These are phyloP conservation scores for Cebidichthys violaceus DNA, from an alignment of 2,113 vertebrate genomes.

Conservation along the genomic window DNA sequence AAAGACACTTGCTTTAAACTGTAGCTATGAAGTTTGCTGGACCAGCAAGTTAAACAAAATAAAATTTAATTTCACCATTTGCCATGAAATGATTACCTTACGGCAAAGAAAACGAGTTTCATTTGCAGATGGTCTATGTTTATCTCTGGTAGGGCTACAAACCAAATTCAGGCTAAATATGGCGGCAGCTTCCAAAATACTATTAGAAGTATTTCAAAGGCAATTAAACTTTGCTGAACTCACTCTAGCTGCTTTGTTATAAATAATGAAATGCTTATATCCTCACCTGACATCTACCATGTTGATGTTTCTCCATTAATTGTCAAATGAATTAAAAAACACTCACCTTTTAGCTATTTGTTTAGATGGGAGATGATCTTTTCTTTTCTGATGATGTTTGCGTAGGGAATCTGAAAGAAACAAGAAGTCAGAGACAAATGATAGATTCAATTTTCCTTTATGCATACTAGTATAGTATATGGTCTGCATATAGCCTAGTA, in stretches of 20 bases:
- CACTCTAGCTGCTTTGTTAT: neutral
- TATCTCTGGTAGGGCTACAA: neutral
- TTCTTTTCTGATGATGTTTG: slow-evolving; percentile 98
- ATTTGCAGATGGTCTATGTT: neutral
- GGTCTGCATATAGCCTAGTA: neutral
- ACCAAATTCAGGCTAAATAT: slow-evolving; percentile 1
- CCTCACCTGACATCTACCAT: neutral
- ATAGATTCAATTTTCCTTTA: neutral
- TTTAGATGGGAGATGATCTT: slow-evolving; percentile 94
- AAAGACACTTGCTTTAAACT: neutral
- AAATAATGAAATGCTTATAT: neutral
- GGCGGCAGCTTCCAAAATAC: neutral
- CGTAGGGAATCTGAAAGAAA: slow-evolving; percentile 94
- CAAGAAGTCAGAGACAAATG: slow-evolving; percentile 17
- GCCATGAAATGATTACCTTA: neutral
- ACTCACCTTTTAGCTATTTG: slow-evolving; percentile 92
- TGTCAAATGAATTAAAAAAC: neutral
- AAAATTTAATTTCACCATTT: neutral
- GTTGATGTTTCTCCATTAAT: neutral
- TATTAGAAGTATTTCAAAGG: neutral
- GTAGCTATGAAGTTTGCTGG: neutral
- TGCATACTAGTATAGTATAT: neutral
- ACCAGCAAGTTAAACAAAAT: slow-evolving; percentile 1
- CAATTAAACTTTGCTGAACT: slow-evolving; percentile 25
- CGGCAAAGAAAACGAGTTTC: neutral